Conservation (phyloP, 2,797 vertebrate genomes). For the Pantherophis alleghaniensis region DNA sequence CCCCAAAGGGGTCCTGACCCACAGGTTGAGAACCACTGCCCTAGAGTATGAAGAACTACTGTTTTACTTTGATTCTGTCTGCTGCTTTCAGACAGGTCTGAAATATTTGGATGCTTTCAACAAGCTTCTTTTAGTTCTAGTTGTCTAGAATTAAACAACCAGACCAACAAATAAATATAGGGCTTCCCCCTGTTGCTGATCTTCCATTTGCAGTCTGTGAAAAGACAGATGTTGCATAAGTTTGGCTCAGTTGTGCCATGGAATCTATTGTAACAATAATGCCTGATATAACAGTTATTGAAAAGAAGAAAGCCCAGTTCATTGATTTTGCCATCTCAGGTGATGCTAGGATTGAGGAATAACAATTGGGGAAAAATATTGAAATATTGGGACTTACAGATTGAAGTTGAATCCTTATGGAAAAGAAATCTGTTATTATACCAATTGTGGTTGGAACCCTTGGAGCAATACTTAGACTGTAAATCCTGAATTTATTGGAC, state of each 20-base stretch:
- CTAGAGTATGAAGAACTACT: neutral
- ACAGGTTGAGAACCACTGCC: too few species aligned
- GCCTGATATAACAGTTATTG: neutral
- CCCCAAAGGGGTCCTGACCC: too few species aligned
- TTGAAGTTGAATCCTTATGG: neutral
- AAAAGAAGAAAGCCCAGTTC: neutral
- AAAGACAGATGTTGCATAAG: neutral
- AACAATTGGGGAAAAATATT: neutral
- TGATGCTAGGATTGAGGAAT: neutral
- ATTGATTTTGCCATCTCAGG: neutral
- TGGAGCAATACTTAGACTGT: neutral
- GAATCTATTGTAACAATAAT: neutral
- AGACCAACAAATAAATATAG: neutral
- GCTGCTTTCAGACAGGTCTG: neutral
- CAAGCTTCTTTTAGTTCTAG: neutral
- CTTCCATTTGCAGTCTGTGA: neutral
- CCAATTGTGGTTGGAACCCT: neutral
- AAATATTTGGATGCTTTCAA: neutral
- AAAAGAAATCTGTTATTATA: neutral
- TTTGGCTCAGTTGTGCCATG: neutral
- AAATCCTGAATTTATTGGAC: neutral
- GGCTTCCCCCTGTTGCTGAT: neutral
- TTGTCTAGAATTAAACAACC: neutral
- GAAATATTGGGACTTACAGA: neutral
- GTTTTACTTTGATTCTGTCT: neutral